phyloP scores from a whole-genome alignment of 2,113 vertebrate species.

The Oriolus oriolus region DNA sequence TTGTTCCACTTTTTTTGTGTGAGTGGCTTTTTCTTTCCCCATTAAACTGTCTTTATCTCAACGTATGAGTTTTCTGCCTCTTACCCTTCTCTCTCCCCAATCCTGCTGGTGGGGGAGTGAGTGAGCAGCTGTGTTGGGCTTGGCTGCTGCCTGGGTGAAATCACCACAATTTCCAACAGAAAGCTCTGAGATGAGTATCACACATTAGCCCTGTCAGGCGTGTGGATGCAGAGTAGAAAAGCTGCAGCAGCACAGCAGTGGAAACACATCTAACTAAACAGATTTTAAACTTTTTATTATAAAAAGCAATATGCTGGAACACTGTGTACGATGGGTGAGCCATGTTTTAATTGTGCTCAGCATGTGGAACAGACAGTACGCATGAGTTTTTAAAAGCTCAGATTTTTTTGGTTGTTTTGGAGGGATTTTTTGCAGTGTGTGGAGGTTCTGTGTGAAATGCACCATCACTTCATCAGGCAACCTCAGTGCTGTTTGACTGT shows the following conservation, averaged over 20 bases:
- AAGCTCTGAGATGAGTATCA: neutral
- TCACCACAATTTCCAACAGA: neutral
- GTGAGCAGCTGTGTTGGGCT: fast-evolving
- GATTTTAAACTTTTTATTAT: neutral
- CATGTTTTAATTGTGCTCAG: neutral
- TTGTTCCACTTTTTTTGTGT: fast-evolving
- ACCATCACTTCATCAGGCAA: neutral
- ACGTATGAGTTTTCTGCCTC: neutral
- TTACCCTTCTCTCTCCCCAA: neutral
- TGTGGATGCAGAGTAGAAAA: neutral
- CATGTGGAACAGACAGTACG: neutral
- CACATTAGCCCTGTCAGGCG: neutral
- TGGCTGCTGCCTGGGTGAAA: neutral
- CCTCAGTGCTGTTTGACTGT: fast-evolving
- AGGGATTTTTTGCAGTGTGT: fast-evolving
- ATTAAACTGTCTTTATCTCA: neutral
- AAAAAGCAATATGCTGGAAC: neutral
- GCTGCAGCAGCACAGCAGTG: neutral
- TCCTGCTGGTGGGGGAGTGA: neutral
- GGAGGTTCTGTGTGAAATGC: neutral
- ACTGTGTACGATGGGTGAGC: fast-evolving
- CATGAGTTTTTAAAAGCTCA: neutral
- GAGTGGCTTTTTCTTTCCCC: neutral
- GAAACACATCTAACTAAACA: neutral
- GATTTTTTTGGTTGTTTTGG: neutral